phyloP scores from a whole-genome alignment of 1,140 invertebrate genomes.

The Macrobrachium nipponense region DNA sequence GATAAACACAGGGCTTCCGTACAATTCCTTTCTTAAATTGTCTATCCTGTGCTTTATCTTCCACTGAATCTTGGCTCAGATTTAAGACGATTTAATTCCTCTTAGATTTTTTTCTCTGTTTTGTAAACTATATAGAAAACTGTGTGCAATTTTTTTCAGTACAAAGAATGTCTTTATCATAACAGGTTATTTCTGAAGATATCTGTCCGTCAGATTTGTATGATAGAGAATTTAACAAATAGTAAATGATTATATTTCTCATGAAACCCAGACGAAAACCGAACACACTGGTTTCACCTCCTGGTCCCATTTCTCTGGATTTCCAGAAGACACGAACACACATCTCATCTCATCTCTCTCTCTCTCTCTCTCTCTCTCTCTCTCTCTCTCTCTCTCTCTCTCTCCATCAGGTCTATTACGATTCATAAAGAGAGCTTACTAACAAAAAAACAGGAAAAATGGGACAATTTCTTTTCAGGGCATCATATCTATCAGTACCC shows the following conservation, averaged over 20 bases:
- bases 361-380: too few relatives aligned
- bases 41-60: too few relatives aligned
- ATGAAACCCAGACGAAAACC: neutral
- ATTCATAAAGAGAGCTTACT: conserved; percentile 17
- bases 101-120: neutral
- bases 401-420: neutral
- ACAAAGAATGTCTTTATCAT: neutral
- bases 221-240: neutral
- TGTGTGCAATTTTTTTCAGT: too few relatives aligned
- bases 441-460: conserved; percentile 16
- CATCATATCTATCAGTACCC: too few relatives aligned
- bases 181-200: conserved; percentile 2
- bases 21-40: too few relatives aligned
- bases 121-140: neutral
- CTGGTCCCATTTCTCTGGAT: neutral
- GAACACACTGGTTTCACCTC: too few relatives aligned
- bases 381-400: too few relatives aligned
- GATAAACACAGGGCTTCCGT: too few relatives aligned
- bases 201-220: conserved; percentile 35
- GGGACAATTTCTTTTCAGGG: neutral
- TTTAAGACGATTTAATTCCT: conserved; percentile 13
- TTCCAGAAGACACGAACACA: neutral
- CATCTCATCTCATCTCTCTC: neutral
- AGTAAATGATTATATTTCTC: neutral
- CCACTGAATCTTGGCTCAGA: conserved; percentile 28